Conservation (phyloP, 2,888 invertebrate genomes). For the Dendrolimus pini region DNA sequence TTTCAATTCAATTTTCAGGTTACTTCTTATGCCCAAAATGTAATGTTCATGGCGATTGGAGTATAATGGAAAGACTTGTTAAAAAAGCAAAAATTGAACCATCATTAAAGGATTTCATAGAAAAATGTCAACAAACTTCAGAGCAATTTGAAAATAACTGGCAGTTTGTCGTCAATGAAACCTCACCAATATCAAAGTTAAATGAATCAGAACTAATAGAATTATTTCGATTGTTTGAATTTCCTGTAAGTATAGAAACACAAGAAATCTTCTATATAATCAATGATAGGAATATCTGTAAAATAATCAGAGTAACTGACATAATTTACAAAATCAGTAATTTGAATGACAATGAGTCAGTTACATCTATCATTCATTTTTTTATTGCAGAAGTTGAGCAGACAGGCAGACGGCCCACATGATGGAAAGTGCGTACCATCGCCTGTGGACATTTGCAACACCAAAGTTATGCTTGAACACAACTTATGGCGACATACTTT, state of each 20-base stretch:
- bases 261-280: not conserved
- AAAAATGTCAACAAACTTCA: conserved; percentile 39
- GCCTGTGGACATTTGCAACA: no score
- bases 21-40: conserved; percentile 83
- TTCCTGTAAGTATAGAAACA: conserved; percentile 63
- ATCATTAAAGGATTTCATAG: conserved; percentile 46
- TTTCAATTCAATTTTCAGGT: conserved; percentile 62
- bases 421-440: no score
- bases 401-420: no score
- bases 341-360: no score
- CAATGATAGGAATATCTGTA: not conserved
- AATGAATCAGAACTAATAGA: conserved; percentile 53
- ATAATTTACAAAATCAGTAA: no score
- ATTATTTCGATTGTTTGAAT: conserved; percentile 73
- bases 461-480: no score
- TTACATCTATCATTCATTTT: no score
- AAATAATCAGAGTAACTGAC: no score
- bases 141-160: conserved; percentile 64
- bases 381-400: no score
- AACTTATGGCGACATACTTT: no score
- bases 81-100: conserved; percentile 53
- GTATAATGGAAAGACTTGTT: conserved; percentile 71
- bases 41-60: conserved; percentile 81
- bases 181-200: conserved; percentile 57
- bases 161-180: conserved; percentile 53